Evolutionary conservation across 92 coral and sea anemone species (phyloP).

Genomic region (Blastomussa wellsi): DNA sequence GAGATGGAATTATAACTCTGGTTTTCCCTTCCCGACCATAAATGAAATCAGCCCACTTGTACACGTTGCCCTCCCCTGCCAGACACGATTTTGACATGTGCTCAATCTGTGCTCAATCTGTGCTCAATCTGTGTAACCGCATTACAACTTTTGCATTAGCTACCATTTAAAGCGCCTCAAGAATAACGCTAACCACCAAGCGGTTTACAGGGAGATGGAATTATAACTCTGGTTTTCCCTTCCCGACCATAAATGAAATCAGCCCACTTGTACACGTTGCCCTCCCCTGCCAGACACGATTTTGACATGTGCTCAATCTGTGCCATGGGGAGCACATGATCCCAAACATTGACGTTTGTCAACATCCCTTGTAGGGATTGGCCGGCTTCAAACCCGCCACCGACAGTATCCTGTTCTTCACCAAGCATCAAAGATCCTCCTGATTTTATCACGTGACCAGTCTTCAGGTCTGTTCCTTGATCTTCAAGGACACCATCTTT

Average conservation of each 20-base stretch:
- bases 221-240: too few relatives aligned
- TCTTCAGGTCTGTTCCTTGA: conserved; percentile 13
- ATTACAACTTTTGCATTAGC: too few relatives aligned
- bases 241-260: background rate
- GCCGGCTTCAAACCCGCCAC: background rate
- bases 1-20: too few relatives aligned
- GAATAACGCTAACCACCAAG: too few relatives aligned
- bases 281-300: conserved; percentile 11
- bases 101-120: too few relatives aligned
- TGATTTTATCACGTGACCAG: conserved; percentile 34
- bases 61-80: too few relatives aligned
- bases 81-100: too few relatives aligned
- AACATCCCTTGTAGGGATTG: conserved; percentile 4
- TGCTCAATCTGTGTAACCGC: too few relatives aligned
- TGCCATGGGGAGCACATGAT: background rate
- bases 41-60: too few relatives aligned
- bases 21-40: too few relatives aligned
- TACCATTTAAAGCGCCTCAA: too few relatives aligned
- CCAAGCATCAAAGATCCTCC: conserved; percentile 42
- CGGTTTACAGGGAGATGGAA: too few relatives aligned
- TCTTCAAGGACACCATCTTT: conserved; percentile 34
- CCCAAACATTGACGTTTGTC: conserved; percentile 16
- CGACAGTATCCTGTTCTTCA: conserved; percentile 40
- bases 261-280: conserved; percentile 12
- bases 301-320: conserved; percentile 7